Evolutionary conservation across 2,113 vertebrate genomes (phyloP).

Genomic region (Paracanthobrama guichenoti): DNA sequence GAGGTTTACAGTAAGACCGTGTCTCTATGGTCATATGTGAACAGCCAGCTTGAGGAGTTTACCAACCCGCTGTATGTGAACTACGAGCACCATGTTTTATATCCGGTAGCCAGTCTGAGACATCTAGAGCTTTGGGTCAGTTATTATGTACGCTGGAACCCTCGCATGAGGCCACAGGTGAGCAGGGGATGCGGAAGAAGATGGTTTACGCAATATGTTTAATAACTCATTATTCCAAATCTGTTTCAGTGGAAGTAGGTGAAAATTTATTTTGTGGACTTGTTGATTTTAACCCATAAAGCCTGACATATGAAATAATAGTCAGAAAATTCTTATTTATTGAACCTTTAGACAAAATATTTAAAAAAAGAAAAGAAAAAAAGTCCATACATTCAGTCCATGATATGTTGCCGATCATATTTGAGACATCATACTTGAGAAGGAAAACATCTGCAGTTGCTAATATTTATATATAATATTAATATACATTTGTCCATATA

Average conservation of each 20-base stretch:
- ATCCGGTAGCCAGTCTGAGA: conserved; percentile 89
- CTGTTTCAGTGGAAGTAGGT: background rate
- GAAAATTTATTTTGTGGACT: background rate
- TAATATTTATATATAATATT: no score
- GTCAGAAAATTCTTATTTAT: no score
- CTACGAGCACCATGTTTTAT: conserved; percentile 90
- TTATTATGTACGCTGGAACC: conserved; percentile 96
- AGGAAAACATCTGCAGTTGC: no score
- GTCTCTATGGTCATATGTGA: conserved; percentile 94
- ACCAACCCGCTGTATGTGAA: conserved; percentile 94
- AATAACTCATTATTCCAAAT: background rate
- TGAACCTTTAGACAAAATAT: no score
- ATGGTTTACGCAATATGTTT: background rate
- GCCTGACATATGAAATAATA: no score
- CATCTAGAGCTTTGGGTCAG: conserved; percentile 92
- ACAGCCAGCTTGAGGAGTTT: conserved; percentile 93
- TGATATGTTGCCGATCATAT: no score
- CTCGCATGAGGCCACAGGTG: conserved; percentile 93
- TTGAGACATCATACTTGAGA: no score
- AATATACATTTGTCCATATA: no score
- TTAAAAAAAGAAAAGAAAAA: rapidly evolving
- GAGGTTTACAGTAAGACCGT: conserved; percentile 82
- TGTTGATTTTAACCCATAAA: no score
- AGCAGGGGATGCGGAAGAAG: background rate
- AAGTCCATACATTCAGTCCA: no score